phyloP scores from a whole-genome alignment of 2,797 vertebrate species.

The Hydrophis major region DNA sequence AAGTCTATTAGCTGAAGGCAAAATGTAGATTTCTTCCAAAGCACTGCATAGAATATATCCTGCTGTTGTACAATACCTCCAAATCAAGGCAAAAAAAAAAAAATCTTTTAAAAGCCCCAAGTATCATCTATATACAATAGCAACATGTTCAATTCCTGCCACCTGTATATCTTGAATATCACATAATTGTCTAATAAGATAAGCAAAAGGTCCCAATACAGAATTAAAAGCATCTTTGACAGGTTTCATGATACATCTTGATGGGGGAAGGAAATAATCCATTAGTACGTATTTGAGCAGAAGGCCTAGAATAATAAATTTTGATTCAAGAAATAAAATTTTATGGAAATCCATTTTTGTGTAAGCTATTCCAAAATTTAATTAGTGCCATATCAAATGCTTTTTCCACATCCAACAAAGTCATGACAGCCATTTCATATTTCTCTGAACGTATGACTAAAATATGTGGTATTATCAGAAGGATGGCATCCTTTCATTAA shows the following conservation, averaged over 20 bases:
- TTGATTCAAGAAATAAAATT: not conserved
- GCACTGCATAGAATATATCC: not conserved
- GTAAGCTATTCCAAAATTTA: not conserved
- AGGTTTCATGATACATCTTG: not conserved
- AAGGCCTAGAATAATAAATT: not conserved
- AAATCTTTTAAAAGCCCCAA: not conserved
- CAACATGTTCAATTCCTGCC: not conserved
- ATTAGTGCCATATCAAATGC: not conserved
- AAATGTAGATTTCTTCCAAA: not conserved
- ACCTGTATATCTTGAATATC: not conserved
- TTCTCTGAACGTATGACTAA: not conserved
- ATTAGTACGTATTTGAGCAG: not conserved
- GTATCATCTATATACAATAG: not conserved
- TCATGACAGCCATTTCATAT: not conserved
- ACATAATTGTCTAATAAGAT: not conserved
- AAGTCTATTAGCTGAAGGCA: not conserved
- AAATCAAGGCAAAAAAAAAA: not conserved
- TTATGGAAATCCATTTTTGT: not conserved
- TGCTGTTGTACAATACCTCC: not conserved
- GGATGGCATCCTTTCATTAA: not conserved
- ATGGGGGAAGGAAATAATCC: not conserved
- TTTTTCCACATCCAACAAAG: not conserved
- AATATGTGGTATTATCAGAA: not conserved
- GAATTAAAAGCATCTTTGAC: not conserved
- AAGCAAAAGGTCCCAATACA: not conserved